These are phyloP conservation scores for Tribolium freemani DNA, from an alignment of 2,888 invertebrate species.

Conservation along the genomic window DNA sequence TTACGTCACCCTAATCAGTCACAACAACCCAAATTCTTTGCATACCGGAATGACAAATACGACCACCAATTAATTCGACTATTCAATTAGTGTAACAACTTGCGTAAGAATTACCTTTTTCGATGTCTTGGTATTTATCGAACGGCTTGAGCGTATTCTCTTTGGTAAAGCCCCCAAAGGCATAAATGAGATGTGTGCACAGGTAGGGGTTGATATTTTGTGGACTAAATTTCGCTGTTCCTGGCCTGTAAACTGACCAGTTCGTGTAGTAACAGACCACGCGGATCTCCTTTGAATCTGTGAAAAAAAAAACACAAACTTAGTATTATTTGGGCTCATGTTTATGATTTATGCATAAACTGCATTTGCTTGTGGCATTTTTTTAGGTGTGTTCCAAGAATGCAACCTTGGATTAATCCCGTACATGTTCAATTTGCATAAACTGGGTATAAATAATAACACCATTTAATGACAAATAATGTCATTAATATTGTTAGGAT, in stretches of 20 bases:
- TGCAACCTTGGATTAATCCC: constrained; percentile 9
- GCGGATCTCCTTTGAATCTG: constrained; percentile 75
- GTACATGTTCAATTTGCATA: too few species aligned
- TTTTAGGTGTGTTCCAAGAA: constrained; percentile 33
- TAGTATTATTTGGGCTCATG: too few species aligned
- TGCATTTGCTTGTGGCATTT: constrained; percentile 21
- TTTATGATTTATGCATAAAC: neutral
- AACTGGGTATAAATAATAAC: too few species aligned
- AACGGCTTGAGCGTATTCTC: constrained; percentile 93
- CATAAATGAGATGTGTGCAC: constrained; percentile 93
- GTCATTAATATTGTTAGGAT: neutral
- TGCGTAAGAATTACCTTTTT: constrained; percentile 79
- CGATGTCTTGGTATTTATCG: constrained; percentile 96
- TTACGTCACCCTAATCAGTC: constrained; percentile 12
- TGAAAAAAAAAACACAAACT: constrained; percentile 31
- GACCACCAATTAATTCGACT: constrained; percentile 6
- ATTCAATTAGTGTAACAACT: constrained; percentile 16
- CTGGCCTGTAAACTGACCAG: constrained; percentile 93
- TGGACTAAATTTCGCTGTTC: constrained; percentile 91
- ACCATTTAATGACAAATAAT: too few species aligned
- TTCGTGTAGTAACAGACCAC: constrained; percentile 95
- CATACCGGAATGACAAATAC: constrained; percentile 14
- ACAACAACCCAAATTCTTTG: constrained; percentile 18
- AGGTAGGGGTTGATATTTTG: constrained; percentile 96
- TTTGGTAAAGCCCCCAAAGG: constrained; percentile 93